Evolutionary conservation across 1,140 invertebrate species (phyloP), one percentile per base, ranked within the genome.

Genomic region (Saxidomus purpurata): DNA sequence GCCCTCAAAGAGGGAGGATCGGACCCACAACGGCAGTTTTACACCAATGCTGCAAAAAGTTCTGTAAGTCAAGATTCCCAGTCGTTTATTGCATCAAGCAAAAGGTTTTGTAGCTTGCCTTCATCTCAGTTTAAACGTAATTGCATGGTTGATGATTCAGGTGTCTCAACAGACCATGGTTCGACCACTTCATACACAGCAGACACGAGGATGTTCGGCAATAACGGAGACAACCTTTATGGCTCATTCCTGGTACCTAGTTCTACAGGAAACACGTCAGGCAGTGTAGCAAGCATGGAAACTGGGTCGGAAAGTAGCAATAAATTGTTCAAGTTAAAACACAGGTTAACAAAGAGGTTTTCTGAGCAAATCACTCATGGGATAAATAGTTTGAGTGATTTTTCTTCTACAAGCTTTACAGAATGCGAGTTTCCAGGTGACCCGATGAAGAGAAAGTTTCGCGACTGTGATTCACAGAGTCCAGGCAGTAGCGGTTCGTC

Each of bases 331-430:
- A 99, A 99, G 96, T 99, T 99, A 96, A 99, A 99, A 96, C 99
- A 98, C 92, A 98, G 98, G 91, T 99, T 99, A 87, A 98, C 99
- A 91, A 97, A 98, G 93, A 96, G 98, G 67, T 99, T 99, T 93
- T 95, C 95, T 17, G 93, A 96, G 40, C 96, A 96, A 79, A 90
- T 91, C 17, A 31, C 67, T n/a, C 43, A 59, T 67, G 34, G 82
- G 87, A 43, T 82, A 81, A 43, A 43, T 1, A 76, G 87, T 22
- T 36, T 83, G 17, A 91, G 92, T 63, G 91, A 92, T 85, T 91
- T 90, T 31, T 91, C 90, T 34, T 91, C 90, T 61, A 91, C 79
- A 25, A 92, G 91, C 80, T 91, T 90, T 36, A 80, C 84, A 17
- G 92, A 93, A 28, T 67, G 55, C 88, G 0, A 86, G 63, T n/a